Conservation (phyloP, 92 coral and sea anemone species). For the Parazoanthus darwini region DNA sequence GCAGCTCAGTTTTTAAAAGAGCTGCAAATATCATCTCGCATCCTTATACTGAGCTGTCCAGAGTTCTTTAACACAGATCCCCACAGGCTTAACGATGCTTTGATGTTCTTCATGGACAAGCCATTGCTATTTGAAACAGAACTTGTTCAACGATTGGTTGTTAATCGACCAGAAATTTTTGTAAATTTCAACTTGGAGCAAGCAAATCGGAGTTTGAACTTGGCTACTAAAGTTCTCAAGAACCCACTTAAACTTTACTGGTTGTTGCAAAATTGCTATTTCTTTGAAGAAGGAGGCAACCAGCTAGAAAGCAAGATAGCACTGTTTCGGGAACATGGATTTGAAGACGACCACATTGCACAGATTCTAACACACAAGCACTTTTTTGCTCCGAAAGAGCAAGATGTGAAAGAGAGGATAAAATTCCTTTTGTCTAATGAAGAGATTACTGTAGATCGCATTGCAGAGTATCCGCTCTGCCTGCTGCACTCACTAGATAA, state of each 20-base stretch:
- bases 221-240: constrained; percentile 73
- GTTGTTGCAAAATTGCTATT: constrained; percentile 75
- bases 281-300: constrained; percentile 74
- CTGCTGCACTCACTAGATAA: constrained; percentile 70
- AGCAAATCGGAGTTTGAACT: constrained; percentile 65
- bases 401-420: constrained; percentile 68
- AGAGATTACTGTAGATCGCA: constrained; percentile 64
- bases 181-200: constrained; percentile 68
- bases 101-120: constrained; percentile 77
- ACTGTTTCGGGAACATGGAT: constrained; percentile 59
- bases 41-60: constrained; percentile 79
- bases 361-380: constrained; percentile 70
- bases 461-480: constrained; percentile 66
- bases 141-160: constrained; percentile 73
- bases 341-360: constrained; percentile 82
- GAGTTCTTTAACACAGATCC: constrained; percentile 67
- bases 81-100: constrained; percentile 56
- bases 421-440: constrained; percentile 68
- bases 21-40: constrained; percentile 79
- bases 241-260: constrained; percentile 83
- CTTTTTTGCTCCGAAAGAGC: constrained; percentile 73
- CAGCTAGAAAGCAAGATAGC: constrained; percentile 69
- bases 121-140: constrained; percentile 90
- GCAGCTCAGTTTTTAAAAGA: constrained; percentile 77
- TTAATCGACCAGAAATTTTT: constrained; percentile 82